These are phyloP conservation scores for Hycleus phaleratus DNA, from an alignment of 1,140 invertebrate genomes.

Conservation along the genomic window DNA sequence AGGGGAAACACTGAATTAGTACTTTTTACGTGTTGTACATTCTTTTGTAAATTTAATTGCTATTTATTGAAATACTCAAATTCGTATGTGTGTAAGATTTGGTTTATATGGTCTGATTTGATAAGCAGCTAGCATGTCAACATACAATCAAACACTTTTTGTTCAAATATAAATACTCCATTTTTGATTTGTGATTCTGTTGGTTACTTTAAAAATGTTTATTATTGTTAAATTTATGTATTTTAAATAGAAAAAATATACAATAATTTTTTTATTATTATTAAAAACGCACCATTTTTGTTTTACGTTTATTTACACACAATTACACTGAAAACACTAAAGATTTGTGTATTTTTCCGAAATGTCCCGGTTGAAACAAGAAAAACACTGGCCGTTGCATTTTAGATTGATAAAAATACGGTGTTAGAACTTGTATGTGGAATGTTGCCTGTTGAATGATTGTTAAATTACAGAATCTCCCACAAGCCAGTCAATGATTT, in stretches of 20 bases:
- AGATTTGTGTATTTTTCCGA: neutral
- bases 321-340: neutral
- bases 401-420: constrained; percentile 3
- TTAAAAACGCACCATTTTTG: neutral
- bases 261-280: constrained; percentile 12
- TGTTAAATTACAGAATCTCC: constrained; percentile 34
- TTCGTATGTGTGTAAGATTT: too few species aligned
- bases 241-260: constrained; percentile 4
- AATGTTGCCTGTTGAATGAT: constrained; percentile 39
- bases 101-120: constrained; percentile 5
- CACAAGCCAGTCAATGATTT: constrained; percentile 17
- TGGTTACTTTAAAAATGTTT: constrained; percentile 20
- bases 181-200: constrained; percentile 19
- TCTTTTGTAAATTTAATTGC: constrained; percentile 7
- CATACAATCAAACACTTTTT: constrained; percentile 10
- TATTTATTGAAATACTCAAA: constrained; percentile 1
- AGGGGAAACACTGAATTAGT: too few species aligned
- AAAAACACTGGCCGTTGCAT: constrained; percentile 6
- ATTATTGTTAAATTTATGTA: constrained; percentile 20
- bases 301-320: neutral
- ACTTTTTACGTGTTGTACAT: too few species aligned
- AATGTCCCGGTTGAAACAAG: too few species aligned
- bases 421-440: constrained; percentile 35
- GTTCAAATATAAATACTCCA: constrained; percentile 13
- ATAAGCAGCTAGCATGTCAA: constrained; percentile 16